phyloP scores from a whole-genome alignment of 2,797 vertebrate genomes.

The Chrosomus eos region DNA sequence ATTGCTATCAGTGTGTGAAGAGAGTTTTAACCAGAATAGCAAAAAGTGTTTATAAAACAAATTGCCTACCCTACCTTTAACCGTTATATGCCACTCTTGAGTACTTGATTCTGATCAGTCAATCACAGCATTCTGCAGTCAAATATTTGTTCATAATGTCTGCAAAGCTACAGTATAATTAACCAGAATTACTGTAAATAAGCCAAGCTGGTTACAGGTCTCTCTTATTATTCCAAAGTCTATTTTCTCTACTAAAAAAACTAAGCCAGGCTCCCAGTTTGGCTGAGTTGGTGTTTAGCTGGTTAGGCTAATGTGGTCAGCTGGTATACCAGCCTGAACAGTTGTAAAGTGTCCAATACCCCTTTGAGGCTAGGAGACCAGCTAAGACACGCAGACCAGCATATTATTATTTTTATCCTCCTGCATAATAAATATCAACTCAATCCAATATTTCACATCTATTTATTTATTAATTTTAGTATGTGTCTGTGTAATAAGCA shows the following conservation, averaged over 20 bases:
- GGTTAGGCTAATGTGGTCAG: background rate
- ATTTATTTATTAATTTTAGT: background rate
- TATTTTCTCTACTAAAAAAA: background rate
- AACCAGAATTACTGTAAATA: background rate
- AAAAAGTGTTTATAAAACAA: too few relatives aligned
- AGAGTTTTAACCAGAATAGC: too few relatives aligned
- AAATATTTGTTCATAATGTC: background rate
- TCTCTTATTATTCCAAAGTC: background rate
- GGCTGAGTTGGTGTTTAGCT: background rate
- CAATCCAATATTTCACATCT: background rate
- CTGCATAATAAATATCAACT: background rate
- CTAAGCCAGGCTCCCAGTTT: background rate
- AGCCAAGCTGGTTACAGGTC: background rate
- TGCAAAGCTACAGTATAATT: background rate
- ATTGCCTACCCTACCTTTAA: too few relatives aligned
- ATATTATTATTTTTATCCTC: background rate
- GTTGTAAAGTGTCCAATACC: too few relatives aligned
- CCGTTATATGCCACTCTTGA: background rate
- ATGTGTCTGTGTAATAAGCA: background rate
- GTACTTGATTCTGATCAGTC: background rate
- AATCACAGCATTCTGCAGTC: background rate
- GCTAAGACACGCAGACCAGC: background rate
- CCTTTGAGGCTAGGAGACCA: background rate
- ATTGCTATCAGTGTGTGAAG: too few relatives aligned
- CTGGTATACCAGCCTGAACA: background rate